Base-by-base conservation (phyloP, 2,888 invertebrate genomes). In the Cynaeus angustus region DNA sequence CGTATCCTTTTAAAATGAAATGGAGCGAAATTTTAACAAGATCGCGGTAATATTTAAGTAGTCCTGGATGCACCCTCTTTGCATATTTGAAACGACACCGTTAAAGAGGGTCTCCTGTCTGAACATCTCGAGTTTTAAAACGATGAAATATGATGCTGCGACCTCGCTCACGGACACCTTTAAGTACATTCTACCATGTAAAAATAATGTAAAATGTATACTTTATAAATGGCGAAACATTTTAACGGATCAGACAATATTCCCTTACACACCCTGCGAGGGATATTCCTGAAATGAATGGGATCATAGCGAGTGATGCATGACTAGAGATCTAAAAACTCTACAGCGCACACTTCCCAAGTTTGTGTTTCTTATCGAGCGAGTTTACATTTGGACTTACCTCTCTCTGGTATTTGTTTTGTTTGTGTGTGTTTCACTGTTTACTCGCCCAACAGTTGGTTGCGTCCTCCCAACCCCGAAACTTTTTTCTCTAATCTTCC, bases 301-400 rank as follows among this genome's bases (percentile, higher is more conserved):
- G 71, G 41, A 53, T 68, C 68, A 53, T 59, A 53, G 56, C 16
- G 37, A 33, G 58, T 71, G 71, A 71, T 71, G 71, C 65, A 71
- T 68, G 68, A 71, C 62, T 65, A 7, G 67, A 59, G 68, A 71
- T 68, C 56, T 71, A 65, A 71, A 71, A 71, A 48, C 58, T 71
- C 56, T 21, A 33, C 53, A 37, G 56, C 68, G 71, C 70, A 56
- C 67, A 72, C 58, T 70, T 72, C 55, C 68, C 67, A 48, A 71
- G 70, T 75, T 74, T 72, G 73, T 71, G 70, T 72, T 73, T 74
- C 74, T 75, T 72, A 75, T 73, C 71, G 62, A 71, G 61, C 62
- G 64, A 59, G 75, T 75, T 75, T 75, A 74, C 70, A 68, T 74
- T 74, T 70, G 71, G 71, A 71, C 73, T 75, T 75, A 74, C 70